Percentiles rank a stretch among this genome's conserved stretches.
These are phyloP conservation scores for Caenorhabditis sp. DNA, from an alignment of 2,888 invertebrate species.

Conservation along the genomic window DNA sequence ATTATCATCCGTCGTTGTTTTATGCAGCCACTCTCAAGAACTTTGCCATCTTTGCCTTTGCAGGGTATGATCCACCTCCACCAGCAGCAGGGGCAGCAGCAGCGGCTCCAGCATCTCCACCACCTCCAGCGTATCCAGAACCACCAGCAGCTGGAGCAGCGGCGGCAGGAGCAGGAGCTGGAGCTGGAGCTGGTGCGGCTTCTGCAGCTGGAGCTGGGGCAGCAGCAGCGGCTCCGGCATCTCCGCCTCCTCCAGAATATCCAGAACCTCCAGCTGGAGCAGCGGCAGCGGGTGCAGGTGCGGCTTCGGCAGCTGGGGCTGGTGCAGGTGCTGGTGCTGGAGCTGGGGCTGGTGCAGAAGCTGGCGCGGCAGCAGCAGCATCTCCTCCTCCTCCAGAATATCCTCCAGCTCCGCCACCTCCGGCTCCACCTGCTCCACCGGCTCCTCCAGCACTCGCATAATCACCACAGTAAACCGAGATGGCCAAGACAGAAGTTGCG, in stretches of 20 bases:
- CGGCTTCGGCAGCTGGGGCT: neutral
- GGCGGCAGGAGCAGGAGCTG: slow-evolving; percentile 18
- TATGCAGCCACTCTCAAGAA: neutral
- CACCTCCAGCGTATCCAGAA: neutral
- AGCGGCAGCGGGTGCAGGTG: slow-evolving; percentile 8
- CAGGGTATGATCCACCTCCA: neutral
- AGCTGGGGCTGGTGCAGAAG: neutral
- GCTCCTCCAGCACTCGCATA: neutral
- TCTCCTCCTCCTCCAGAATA: neutral
- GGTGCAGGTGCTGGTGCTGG: neutral
- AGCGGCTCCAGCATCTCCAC: neutral
- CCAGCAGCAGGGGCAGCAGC: neutral
- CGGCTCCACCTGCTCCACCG: neutral
- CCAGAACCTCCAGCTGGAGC: slow-evolving; percentile 21
- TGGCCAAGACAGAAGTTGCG: neutral
- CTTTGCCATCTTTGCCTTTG: neutral
- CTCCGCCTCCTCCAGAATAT: slow-evolving; percentile 23
- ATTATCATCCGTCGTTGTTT: neutral
- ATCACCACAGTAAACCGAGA: neutral
- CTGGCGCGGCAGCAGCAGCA: neutral
- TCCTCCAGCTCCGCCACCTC: neutral
- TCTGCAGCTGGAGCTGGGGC: slow-evolving; percentile 10
- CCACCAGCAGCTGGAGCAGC: slow-evolving; percentile 16
- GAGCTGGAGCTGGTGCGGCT: slow-evolving; percentile 14
- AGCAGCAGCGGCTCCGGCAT: slow-evolving; percentile 21